Percentiles rank a stretch among this genome's conserved stretches.
Conservation (phyloP, 2,797 vertebrate species). For the Manis crassicaudata region DNA sequence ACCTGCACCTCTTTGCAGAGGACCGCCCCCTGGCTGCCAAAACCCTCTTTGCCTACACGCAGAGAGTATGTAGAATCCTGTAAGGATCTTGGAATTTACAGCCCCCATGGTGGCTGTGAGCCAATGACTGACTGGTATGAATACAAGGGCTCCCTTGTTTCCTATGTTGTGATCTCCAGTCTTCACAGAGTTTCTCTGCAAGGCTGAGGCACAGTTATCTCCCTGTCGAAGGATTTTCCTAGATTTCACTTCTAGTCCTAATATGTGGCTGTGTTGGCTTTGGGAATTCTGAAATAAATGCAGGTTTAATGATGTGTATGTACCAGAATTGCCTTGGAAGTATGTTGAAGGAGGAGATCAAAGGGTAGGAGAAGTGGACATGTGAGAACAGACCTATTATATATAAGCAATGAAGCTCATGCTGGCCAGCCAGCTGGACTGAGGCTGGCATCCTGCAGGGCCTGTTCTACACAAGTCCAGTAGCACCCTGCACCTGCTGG, state of each 20-base stretch:
- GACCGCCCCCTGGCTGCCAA: neutral
- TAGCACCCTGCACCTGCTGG: constrained; percentile 52
- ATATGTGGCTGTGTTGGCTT: neutral
- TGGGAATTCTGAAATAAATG: neutral
- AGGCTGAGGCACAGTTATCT: neutral
- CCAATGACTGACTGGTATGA: neutral
- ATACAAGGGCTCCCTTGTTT: fast-evolving
- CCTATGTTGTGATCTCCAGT: neutral
- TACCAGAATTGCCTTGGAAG: neutral
- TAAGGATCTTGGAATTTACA: neutral
- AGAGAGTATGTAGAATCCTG: neutral
- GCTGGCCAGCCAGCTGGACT: neutral
- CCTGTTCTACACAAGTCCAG: constrained; percentile 58
- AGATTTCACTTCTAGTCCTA: neutral
- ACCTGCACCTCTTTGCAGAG: neutral
- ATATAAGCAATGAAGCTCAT: neutral
- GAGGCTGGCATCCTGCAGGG: constrained; percentile 54
- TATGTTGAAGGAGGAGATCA: neutral
- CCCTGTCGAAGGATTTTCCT: neutral
- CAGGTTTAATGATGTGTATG: neutral
- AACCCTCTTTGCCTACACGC: neutral
- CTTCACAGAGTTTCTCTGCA: neutral
- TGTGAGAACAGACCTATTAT: neutral
- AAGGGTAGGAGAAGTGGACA: neutral
- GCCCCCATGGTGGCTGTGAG: neutral